Conservation (phyloP, 2,888 invertebrate genomes). For the Neuroscelio doddi region DNA sequence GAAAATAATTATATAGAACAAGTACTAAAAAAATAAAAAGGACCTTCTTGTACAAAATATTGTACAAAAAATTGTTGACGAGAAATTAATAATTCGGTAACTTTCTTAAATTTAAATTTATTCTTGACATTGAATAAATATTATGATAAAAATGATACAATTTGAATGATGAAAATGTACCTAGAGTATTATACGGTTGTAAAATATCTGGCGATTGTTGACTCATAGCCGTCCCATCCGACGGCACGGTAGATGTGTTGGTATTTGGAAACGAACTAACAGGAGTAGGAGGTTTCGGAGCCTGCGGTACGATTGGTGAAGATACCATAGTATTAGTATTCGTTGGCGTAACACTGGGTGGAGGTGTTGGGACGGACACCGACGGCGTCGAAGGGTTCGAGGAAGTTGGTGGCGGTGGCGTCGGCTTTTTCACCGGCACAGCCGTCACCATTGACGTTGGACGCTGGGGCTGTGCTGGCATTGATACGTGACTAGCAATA, state of each 20-base stretch:
- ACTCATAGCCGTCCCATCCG: conserved; percentile 58
- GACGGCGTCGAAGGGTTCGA: conserved; percentile 64
- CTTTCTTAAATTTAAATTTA: too few relatives aligned
- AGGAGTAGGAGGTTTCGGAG: conserved; percentile 60
- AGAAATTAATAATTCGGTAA: too few relatives aligned
- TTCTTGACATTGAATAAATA: too few relatives aligned
- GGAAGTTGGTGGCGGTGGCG: conserved; percentile 60
- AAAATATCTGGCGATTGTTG: conserved; percentile 65
- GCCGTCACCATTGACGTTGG: conserved; percentile 68
- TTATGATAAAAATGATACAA: conserved; percentile 11
- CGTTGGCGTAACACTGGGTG: conserved; percentile 66
- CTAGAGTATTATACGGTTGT: conserved; percentile 68
- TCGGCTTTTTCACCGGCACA: conserved; percentile 67
- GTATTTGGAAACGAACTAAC: conserved; percentile 64
- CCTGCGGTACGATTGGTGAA: conserved; percentile 64
- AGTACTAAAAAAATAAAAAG: conserved; percentile 4
- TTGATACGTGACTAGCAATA: conserved; percentile 67
- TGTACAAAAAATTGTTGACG: too few relatives aligned
- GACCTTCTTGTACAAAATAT: too few relatives aligned
- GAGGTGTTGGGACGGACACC: conserved; percentile 65
- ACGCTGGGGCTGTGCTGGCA: conserved; percentile 68
- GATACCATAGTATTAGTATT: conserved; percentile 62
- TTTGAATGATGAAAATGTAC: conserved; percentile 56
- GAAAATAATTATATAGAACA: too few relatives aligned
- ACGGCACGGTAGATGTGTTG: conserved; percentile 54